Evolutionary conservation across 1,140 invertebrate species (phyloP), one percentile per base, ranked within the genome.

Genomic region (Drosophila micromelanica): DNA sequence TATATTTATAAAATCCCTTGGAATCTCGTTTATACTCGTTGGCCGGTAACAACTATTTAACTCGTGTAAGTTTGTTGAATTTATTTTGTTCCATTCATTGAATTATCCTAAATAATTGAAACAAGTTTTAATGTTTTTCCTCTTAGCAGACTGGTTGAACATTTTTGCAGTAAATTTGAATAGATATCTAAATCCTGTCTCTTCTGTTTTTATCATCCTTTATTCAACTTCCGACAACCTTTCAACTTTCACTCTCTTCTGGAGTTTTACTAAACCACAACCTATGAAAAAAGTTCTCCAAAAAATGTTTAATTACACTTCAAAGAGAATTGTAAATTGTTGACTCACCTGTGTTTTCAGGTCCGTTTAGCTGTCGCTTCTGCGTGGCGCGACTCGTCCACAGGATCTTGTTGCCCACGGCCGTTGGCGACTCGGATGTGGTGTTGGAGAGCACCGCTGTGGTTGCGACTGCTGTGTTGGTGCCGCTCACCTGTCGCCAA

Each of bases 291-390:
- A 55, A 46, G 11, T 45, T 23, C 35, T 38, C 35, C 27, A 23
- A 42, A 38, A 62, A 56, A 17, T 46, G 45, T 48, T 48, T 61
- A 61, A 45, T 12, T 3, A 17, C 3, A 2, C 46, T 48, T 4
- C 15, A 42, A 48, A 11, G 12, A 17, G 11, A 12, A 15, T 17
- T 2, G 3, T 2, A 9, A n/a, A 15, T n/a, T 23, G 15, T 5
- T 17, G 12, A 65, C 76, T 80, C 51, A 91, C 90, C 87, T 80
- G 90, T 91, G n/a, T 85, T 90, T 43, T 91, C 90, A 7, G 90
- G 90, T 46, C 90, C 90, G 59, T 91, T 91, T 0, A 89, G 46
- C 54, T 90, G 90, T 11, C 90, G 69, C 56, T 91, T 91, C 23
- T 91, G 90, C 8, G 76, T 78, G 11, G 90, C 64, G 9, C 90